A percentile compares a stretch with the other conserved stretches of the same genome.
These are phyloP conservation scores for Thalassoma bifasciatum DNA, from an alignment of 2,113 vertebrate species.

Conservation along the genomic window DNA sequence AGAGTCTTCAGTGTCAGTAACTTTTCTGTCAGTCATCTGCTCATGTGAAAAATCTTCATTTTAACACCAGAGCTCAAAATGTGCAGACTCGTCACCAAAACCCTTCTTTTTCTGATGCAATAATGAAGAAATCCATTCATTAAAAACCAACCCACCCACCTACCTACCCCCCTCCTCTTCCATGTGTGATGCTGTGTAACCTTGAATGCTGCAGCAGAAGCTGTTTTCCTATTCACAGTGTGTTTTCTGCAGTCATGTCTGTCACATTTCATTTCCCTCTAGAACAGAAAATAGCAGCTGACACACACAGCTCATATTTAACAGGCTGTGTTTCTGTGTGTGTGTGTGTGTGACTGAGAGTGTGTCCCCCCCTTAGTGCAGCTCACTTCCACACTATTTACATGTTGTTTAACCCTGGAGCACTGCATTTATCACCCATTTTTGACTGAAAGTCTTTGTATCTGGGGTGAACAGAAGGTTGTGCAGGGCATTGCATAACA, in stretches of 20 bases:
- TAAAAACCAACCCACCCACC: neutral
- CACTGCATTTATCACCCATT: no score
- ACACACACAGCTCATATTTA: conserved; percentile 63
- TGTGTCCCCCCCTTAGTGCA: neutral
- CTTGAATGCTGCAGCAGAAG: conserved; percentile 47
- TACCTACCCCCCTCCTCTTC: neutral
- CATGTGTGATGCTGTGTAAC: conserved; percentile 46
- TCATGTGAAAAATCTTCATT: no score
- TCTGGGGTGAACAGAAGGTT: no score
- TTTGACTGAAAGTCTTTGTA: no score
- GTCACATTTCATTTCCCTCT: conserved; percentile 70
- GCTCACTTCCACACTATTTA: no score
- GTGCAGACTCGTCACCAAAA: no score
- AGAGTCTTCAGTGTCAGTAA: no score
- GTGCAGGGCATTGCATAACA: no score
- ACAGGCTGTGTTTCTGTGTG: conserved; percentile 32
- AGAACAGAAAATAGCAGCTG: conserved; percentile 69
- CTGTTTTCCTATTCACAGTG: conserved; percentile 65
- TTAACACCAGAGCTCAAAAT: no score
- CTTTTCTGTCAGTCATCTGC: no score
- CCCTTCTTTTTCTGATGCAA: neutral
- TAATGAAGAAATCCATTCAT: neutral
- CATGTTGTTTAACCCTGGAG: no score
- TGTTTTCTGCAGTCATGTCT: conserved; percentile 71
- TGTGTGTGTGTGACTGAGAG: conserved; percentile 5